A percentile compares a stretch with the other conserved stretches of the same genome.
Evolutionary conservation across 2,797 vertebrate genomes (phyloP).

Genomic region (Chaenodraco wilsoni): DNA sequence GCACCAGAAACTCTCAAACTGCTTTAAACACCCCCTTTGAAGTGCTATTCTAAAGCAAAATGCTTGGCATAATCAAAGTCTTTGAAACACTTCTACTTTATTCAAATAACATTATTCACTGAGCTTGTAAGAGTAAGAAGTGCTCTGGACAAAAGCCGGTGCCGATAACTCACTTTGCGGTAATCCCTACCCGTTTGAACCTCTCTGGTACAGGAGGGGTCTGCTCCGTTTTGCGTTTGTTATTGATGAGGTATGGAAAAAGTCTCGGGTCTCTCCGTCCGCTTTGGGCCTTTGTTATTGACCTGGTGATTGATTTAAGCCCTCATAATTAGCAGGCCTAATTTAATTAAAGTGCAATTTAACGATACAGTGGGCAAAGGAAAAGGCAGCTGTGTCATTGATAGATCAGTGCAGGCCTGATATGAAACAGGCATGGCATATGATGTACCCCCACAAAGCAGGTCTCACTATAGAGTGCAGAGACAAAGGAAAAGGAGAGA

Average conservation of each 20-base stretch:
- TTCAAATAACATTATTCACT: constrained; percentile 48
- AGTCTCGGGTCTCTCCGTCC: constrained; percentile 64
- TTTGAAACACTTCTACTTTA: constrained; percentile 40
- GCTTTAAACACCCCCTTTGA: constrained; percentile 44
- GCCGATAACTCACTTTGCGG: constrained; percentile 80
- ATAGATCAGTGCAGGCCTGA: constrained; percentile 79
- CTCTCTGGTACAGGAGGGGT: constrained; percentile 59
- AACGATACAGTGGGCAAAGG: constrained; percentile 82
- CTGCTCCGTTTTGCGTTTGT: constrained; percentile 68
- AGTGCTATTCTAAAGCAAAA: constrained; percentile 40
- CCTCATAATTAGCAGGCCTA: constrained; percentile 86
- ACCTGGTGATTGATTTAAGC: constrained; percentile 87
- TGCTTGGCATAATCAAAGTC: constrained; percentile 1
- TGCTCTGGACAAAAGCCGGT: constrained; percentile 68
- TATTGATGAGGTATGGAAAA: constrained; percentile 82
- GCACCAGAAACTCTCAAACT: constrained; percentile 42
- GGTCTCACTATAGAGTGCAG: constrained; percentile 45
- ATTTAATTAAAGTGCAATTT: constrained; percentile 88
- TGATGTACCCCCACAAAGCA: constrained; percentile 75
- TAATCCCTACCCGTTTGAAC: constrained; percentile 79
- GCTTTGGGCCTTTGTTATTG: constrained; percentile 83
- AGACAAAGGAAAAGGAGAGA: constrained; percentile 40
- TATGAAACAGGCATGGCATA: constrained; percentile 81
- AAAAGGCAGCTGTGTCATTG: constrained; percentile 83
- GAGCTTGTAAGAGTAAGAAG: constrained; percentile 60